Conservation (phyloP, 2,797 vertebrate species). For the Parambassis ranga region DNA sequence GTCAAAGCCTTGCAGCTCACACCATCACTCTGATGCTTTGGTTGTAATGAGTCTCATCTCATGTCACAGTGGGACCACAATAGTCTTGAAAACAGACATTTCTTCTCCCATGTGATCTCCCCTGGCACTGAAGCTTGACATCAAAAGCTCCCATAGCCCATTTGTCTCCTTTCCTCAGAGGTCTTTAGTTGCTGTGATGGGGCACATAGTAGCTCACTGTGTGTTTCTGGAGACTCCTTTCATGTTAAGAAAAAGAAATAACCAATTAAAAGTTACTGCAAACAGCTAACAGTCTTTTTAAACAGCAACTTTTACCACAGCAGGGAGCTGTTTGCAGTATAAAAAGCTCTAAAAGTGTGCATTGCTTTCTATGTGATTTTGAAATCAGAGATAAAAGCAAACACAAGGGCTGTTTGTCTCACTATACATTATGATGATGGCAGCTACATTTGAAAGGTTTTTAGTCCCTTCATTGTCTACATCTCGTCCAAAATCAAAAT, state of each 20-base stretch:
- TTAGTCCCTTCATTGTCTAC: too few species aligned
- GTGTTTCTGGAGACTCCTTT: slow-evolving; percentile 2
- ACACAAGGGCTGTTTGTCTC: too few species aligned
- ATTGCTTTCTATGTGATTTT: too few species aligned
- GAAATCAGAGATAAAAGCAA: too few species aligned
- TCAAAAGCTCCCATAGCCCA: slow-evolving; percentile 14
- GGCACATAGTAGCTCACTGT: neutral
- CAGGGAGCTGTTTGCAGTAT: neutral
- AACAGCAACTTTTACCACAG: neutral
- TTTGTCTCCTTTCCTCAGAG: slow-evolving; percentile 9
- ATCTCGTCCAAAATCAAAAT: too few species aligned
- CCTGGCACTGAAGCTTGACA: neutral
- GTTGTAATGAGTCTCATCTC: slow-evolving; percentile 40
- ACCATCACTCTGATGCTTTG: slow-evolving; percentile 14
- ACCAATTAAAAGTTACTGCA: slow-evolving; percentile 8
- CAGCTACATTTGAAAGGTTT: too few species aligned
- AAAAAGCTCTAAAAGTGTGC: neutral
- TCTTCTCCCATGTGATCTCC: slow-evolving; percentile 1
- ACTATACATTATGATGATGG: neutral
- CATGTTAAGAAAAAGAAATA: slow-evolving; percentile 8
- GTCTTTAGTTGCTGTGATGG: slow-evolving; percentile 5
- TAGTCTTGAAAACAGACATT: slow-evolving; percentile 24
- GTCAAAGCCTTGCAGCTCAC: slow-evolving; percentile 14
- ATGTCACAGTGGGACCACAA: slow-evolving; percentile 32
- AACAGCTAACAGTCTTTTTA: neutral